Base-by-base conservation (phyloP, 92 coral and sea anemone genomes). In the Micromussa lordhowensis region DNA sequence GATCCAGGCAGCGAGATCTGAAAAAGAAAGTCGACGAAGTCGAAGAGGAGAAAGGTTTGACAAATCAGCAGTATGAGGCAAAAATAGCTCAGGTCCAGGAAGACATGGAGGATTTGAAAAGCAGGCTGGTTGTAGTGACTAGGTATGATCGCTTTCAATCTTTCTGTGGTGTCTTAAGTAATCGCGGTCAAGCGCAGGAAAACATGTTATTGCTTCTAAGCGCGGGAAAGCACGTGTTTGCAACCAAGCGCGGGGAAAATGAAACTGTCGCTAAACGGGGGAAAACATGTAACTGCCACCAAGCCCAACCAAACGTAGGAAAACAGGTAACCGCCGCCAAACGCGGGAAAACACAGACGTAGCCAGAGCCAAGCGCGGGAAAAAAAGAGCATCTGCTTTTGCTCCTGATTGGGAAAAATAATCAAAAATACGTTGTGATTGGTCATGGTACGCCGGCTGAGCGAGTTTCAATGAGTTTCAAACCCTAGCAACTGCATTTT, bases 21-120 rank as follows among this genome's bases (percentile, higher is more conserved):
- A 94, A 91, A 68, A 93, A 90, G 26, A 94, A 92, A 54, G 89
- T 95, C 51, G 93, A 94, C 48, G 95, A 92, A 18, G 84, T 84
- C 16, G 94, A 92, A 49, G 88, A 82, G n/a, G 94, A 90, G 58
- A 95, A 93, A 86, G 75, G 85, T n/a, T 81, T 86, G 49, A 90
- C 84, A 53, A 94, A 91, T 86, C 78, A 89, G 22, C 68, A 86
- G 51, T 85, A 93, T 30, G 92, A 95, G 58, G 86, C 70, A 15
- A 91, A 91, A 84, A 88, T 95, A 87, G 86, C 81, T 69, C 95
- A 81, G 79, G 71, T 93, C 88, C 72, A 86, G 55, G 91, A 49
- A 58, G 99, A 95, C 86, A 85, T 92, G 90, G 83, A 82, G 59
- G 98, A 94, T 38, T 79, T 97, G 76, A 97, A 97, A 90, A 80